Percentiles rank a stretch among this genome's conserved stretches.
Evolutionary conservation across 1,140 invertebrate species (phyloP).

Genomic region (Camponotus pennsylvanicus): DNA sequence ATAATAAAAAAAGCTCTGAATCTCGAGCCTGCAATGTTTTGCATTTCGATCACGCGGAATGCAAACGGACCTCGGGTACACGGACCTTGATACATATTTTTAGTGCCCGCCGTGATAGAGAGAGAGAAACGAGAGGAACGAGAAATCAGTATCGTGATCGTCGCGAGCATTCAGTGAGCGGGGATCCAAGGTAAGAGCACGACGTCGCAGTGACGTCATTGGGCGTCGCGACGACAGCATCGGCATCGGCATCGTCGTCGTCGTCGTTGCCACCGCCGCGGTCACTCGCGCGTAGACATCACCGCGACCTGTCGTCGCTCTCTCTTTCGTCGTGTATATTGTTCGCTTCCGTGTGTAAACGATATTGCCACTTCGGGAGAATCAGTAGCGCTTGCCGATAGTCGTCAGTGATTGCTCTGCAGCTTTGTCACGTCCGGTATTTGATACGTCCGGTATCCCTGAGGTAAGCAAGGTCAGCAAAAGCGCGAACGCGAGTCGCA

Average conservation of each 20-base stretch:
- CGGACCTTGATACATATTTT: constrained; percentile 62
- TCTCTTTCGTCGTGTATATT: constrained; percentile 12
- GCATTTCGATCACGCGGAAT: constrained; percentile 66
- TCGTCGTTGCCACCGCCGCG: neutral
- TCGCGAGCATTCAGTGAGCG: constrained; percentile 19
- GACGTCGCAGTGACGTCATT: constrained; percentile 54
- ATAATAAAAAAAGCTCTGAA: neutral
- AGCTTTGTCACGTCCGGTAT: constrained; percentile 2
- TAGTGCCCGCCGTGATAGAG: constrained; percentile 22
- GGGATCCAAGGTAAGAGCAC: constrained; percentile 59
- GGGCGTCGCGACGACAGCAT: constrained; percentile 51
- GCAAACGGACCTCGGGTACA: constrained; percentile 40
- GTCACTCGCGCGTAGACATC: constrained; percentile 9
- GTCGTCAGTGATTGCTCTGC: constrained; percentile 7
- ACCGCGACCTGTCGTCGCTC: constrained; percentile 14
- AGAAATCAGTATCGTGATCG: constrained; percentile 42
- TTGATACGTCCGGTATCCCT: neutral
- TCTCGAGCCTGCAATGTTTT: constrained; percentile 65
- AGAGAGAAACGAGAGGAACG: constrained; percentile 27
- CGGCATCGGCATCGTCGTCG: neutral
- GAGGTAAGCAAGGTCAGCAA: constrained; percentile 45
- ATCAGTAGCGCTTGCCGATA: constrained; percentile 18
- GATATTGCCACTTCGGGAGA: neutral
- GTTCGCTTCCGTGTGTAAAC: neutral
- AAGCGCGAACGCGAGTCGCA: neutral